Percentiles rank a stretch among this genome's conserved stretches.
Conservation (phyloP, 2,113 vertebrate genomes). For the Toxostoma redivivum region DNA sequence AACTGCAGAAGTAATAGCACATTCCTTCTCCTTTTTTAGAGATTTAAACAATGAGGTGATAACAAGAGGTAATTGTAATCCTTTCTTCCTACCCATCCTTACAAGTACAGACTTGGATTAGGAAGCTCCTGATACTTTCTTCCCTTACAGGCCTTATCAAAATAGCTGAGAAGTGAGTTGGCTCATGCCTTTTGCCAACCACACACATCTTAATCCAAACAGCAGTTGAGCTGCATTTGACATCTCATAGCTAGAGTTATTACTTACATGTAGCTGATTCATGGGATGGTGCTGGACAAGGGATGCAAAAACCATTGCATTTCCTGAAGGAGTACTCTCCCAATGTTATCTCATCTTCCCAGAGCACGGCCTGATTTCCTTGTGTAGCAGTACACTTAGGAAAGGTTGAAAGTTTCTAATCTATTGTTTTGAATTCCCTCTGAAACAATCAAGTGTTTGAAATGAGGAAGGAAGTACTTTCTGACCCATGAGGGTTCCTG, state of each 20-base stretch:
- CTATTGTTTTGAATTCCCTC: conserved; percentile 46
- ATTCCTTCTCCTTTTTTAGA: background rate
- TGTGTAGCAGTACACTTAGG: background rate
- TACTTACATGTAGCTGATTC: background rate
- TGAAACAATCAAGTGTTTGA: conserved; percentile 39
- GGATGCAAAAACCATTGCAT: background rate
- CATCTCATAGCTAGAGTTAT: background rate
- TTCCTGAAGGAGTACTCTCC: conserved; percentile 34
- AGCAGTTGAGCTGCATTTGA: background rate
- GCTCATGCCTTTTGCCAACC: background rate
- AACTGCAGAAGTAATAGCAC: background rate
- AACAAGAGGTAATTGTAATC: background rate
- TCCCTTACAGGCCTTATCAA: background rate
- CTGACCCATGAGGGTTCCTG: conserved; percentile 67
- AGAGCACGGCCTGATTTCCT: conserved; percentile 37
- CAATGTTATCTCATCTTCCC: conserved; percentile 59
- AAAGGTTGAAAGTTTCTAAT: conserved; percentile 2
- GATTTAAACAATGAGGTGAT: background rate
- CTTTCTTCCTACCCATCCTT: background rate
- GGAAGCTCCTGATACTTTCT: background rate
- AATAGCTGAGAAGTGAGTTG: background rate
- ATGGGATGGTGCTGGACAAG: background rate
- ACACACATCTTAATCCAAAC: background rate
- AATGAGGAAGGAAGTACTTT: conserved; percentile 77
- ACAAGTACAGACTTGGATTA: background rate